Evolutionary conservation across 2,888 invertebrate species (phyloP).

Genomic region (Encarsia formosa): DNA sequence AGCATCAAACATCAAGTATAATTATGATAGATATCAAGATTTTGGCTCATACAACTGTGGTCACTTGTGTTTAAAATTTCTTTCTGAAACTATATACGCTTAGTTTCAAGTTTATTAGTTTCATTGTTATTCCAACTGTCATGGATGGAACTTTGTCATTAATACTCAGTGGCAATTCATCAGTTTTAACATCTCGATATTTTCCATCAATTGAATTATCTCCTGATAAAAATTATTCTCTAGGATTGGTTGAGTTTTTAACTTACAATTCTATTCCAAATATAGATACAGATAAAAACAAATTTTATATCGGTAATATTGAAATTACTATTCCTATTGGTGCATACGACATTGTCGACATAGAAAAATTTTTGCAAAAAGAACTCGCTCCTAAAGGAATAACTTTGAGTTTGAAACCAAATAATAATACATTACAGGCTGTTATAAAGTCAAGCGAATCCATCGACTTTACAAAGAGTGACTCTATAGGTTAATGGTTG

Average conservation of each 20-base stretch:
- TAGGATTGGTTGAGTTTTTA: slow-evolving; percentile 38
- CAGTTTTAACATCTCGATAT: slow-evolving; percentile 30
- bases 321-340: slow-evolving; percentile 35
- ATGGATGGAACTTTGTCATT: slow-evolving; percentile 33
- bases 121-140: not conserved
- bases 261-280: slow-evolving; percentile 42
- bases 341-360: slow-evolving; percentile 41
- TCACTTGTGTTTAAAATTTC: slow-evolving; percentile 27
- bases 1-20: slow-evolving; percentile 26
- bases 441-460: slow-evolving; percentile 24
- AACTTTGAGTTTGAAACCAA: slow-evolving; percentile 25
- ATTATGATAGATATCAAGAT: slow-evolving; percentile 25
- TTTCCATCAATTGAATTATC: slow-evolving; percentile 35
- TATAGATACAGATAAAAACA: slow-evolving; percentile 40
- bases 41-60: slow-evolving; percentile 24
- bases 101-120: not conserved
- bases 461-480: slow-evolving; percentile 8
- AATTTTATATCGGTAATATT: slow-evolving; percentile 33
- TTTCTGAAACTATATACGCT: slow-evolving; percentile 7
- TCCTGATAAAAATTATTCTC: slow-evolving; percentile 31
- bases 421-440: slow-evolving; percentile 37
- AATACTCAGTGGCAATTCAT: slow-evolving; percentile 33
- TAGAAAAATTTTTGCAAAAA: slow-evolving; percentile 30
- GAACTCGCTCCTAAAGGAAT: slow-evolving; percentile 4
- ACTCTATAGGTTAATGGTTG: too few relatives aligned